Conservation (phyloP, 2,888 invertebrate species). For the Macaria notata region DNA sequence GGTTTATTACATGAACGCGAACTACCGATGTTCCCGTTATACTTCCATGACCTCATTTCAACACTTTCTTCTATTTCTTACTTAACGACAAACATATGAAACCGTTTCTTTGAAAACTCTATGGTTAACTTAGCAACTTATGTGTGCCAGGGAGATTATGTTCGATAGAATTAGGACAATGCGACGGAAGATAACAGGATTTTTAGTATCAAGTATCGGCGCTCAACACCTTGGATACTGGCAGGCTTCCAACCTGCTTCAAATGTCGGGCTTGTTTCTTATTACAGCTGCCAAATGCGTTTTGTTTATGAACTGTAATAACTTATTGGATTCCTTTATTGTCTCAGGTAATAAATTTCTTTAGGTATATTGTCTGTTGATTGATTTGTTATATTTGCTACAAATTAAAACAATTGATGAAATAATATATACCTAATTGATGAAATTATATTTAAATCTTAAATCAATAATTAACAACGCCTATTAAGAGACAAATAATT, state of each 20-base stretch:
- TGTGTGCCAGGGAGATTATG: constrained; percentile 3
- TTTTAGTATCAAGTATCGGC: constrained; percentile 66
- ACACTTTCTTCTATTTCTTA: background rate
- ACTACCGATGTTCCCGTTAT: constrained; percentile 33
- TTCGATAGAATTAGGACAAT: constrained; percentile 3
- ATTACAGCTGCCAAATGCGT: constrained; percentile 57
- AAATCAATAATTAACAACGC: too few species aligned
- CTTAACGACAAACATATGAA: background rate
- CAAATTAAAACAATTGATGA: background rate
- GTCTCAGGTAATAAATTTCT: constrained; percentile 3
- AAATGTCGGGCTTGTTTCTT: constrained; percentile 55
- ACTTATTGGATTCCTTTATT: constrained; percentile 16
- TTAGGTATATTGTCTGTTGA: constrained; percentile 1
- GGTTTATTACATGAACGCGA: constrained; percentile 45
- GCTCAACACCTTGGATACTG: constrained; percentile 55
- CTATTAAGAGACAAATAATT: too few species aligned
- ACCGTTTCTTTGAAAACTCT: too few species aligned
- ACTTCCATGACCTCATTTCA: constrained; percentile 40
- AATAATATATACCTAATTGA: too few species aligned
- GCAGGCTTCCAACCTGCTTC: constrained; percentile 63
- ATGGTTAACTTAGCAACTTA: too few species aligned
- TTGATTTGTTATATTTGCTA: background rate
- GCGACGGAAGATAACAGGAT: constrained; percentile 31
- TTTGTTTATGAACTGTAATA: constrained; percentile 39
- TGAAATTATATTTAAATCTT: too few species aligned